A percentile compares a stretch with the other conserved stretches of the same genome.
Conservation (phyloP, 2,888 invertebrate species). For the Scaptodrosophila latifasciaeformis region DNA sequence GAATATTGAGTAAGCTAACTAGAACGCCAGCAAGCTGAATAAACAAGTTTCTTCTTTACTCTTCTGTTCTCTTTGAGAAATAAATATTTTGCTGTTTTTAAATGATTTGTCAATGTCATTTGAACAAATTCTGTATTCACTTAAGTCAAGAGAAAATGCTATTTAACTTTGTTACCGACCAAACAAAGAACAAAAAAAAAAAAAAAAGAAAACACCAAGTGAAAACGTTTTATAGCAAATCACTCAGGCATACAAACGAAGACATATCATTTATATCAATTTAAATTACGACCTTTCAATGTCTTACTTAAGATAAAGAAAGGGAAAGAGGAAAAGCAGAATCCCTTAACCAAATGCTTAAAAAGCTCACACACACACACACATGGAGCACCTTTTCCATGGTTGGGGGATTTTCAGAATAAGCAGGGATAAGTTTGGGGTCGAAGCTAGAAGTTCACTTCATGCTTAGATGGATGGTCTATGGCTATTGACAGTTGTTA, state of each 20-base stretch:
- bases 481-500: conserved; percentile 67
- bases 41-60: conserved; percentile 25
- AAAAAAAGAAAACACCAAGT: no score
- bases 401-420: background rate
- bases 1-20: no score
- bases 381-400: background rate
- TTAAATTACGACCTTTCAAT: conserved; percentile 70
- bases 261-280: conserved; percentile 71
- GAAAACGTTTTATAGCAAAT: conserved; percentile 29
- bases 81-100: background rate
- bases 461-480: conserved; percentile 50
- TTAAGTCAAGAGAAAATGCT: conserved; percentile 27
- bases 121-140: conserved; percentile 53
- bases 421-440: conserved; percentile 2
- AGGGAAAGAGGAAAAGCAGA: conserved; percentile 34
- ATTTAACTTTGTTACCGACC: background rate
- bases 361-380: conserved; percentile 37
- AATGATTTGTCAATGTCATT: conserved; percentile 61
- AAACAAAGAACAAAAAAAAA: no score
- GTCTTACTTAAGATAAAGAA: conserved; percentile 16
- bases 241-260: conserved; percentile 24
- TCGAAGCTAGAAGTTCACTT: background rate
- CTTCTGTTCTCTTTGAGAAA: no score
- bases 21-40: conserved; percentile 30
- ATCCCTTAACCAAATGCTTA: conserved; percentile 54